Evolutionary conservation across 2,888 invertebrate genomes (phyloP).

Genomic region (Dromius quadrimaculatus): DNA sequence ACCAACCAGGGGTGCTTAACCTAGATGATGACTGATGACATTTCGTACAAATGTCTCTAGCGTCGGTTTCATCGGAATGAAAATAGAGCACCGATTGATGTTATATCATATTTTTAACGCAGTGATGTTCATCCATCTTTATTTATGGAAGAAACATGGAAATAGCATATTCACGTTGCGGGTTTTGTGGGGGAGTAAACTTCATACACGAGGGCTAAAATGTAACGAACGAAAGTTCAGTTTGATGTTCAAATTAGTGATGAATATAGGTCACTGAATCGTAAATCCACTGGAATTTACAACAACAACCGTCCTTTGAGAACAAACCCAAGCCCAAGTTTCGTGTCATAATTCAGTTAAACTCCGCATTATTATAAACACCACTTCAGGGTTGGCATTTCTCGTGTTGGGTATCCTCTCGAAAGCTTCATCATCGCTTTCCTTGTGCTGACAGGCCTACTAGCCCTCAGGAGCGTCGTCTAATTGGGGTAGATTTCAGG

Average conservation of each 20-base stretch:
- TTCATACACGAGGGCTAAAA: background rate
- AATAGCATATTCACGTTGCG: background rate
- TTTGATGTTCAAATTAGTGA: constrained; percentile 30
- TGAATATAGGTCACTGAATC: no score
- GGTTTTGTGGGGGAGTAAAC: background rate
- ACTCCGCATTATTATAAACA: no score
- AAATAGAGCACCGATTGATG: constrained; percentile 43
- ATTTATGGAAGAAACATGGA: constrained; percentile 22
- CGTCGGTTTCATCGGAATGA: constrained; percentile 22
- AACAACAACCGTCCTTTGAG: no score
- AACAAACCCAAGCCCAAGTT: no score
- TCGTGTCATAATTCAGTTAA: no score
- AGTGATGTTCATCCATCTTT: constrained; percentile 37
- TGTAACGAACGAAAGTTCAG: constrained; percentile 4
- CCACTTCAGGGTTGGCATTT: no score
- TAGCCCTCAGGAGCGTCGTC: no score
- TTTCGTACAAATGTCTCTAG: constrained; percentile 11
- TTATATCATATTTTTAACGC: constrained; percentile 45
- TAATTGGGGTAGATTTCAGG: no score
- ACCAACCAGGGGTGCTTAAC: background rate
- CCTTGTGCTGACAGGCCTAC: no score
- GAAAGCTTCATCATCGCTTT: no score
- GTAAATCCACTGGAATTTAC: no score
- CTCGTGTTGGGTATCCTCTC: no score
- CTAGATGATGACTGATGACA: constrained; percentile 42